A percentile compares a stretch with the other conserved stretches of the same genome.
phyloP scores from a whole-genome alignment of 2,797 vertebrate genomes.

The Helarctos malayanus region DNA sequence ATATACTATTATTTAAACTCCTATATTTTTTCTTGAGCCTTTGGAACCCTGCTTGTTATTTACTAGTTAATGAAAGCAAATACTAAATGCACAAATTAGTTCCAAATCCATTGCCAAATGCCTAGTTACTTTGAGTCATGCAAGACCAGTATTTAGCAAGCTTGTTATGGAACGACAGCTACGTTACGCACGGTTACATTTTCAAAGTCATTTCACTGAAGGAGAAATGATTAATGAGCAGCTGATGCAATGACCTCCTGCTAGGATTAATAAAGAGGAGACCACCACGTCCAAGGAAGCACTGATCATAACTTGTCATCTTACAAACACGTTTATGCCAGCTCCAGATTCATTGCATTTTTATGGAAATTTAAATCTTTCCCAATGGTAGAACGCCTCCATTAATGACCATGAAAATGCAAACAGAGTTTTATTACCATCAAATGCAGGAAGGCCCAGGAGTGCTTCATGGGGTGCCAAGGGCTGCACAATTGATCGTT shows the following conservation, averaged over 20 bases:
- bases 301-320: constrained; percentile 61
- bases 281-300: constrained; percentile 37
- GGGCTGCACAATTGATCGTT: not conserved
- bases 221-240: constrained; percentile 59
- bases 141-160: constrained; percentile 3
- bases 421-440: constrained; percentile 74
- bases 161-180: not conserved
- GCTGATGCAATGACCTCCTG: not conserved
- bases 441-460: constrained; percentile 9
- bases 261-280: constrained; percentile 64
- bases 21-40: not conserved
- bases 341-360: constrained; percentile 56
- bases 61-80: constrained; percentile 21
- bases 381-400: constrained; percentile 38
- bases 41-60: not conserved
- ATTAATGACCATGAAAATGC: constrained; percentile 72
- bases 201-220: constrained; percentile 59
- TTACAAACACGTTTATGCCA: constrained; percentile 62
- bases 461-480: not conserved
- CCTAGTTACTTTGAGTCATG: not conserved
- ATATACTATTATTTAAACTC: not conserved
- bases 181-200: not conserved
- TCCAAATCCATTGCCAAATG: not conserved
- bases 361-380: constrained; percentile 75
- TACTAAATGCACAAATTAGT: not conserved